phyloP scores from a whole-genome alignment of 2,113 vertebrate genomes.

The Macquaria australasica region DNA sequence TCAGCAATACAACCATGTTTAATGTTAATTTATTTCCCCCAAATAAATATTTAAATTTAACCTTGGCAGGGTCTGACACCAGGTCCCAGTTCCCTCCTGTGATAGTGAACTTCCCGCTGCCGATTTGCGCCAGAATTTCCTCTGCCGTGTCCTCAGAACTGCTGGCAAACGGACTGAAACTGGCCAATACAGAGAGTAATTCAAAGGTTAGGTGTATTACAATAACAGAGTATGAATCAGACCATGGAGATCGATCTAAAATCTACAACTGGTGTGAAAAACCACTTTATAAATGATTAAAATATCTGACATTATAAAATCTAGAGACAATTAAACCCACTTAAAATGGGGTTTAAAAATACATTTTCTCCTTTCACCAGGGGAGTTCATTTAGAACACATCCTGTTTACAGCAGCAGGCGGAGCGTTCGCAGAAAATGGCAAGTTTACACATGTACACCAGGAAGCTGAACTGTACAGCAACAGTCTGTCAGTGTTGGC shows the following conservation, averaged over 20 bases:
- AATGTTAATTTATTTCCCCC: neutral
- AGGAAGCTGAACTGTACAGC: neutral
- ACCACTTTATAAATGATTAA: neutral
- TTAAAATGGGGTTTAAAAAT: too few species aligned
- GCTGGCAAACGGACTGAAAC: slow-evolving; percentile 96
- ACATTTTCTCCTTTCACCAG: neutral
- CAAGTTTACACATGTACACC: neutral
- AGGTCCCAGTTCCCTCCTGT: slow-evolving; percentile 96
- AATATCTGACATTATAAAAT: slow-evolving; percentile 6
- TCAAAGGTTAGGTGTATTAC: slow-evolving; percentile 1
- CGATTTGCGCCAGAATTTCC: slow-evolving; percentile 94
- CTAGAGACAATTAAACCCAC: neutral
- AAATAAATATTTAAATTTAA: slow-evolving; percentile 53
- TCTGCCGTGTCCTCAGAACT: slow-evolving; percentile 93
- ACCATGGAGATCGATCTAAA: neutral
- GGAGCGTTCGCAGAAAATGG: neutral
- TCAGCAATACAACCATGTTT: neutral
- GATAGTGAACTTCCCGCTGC: slow-evolving; percentile 91
- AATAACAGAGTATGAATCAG: neutral
- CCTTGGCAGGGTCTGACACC: slow-evolving; percentile 93
- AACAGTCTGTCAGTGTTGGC: neutral
- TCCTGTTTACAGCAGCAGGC: neutral
- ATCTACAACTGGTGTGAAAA: neutral
- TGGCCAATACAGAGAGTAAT: slow-evolving; percentile 64
- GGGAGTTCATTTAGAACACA: neutral